Evolutionary conservation across 2,888 invertebrate species (phyloP).

Genomic region (Harpalus rufipes): DNA sequence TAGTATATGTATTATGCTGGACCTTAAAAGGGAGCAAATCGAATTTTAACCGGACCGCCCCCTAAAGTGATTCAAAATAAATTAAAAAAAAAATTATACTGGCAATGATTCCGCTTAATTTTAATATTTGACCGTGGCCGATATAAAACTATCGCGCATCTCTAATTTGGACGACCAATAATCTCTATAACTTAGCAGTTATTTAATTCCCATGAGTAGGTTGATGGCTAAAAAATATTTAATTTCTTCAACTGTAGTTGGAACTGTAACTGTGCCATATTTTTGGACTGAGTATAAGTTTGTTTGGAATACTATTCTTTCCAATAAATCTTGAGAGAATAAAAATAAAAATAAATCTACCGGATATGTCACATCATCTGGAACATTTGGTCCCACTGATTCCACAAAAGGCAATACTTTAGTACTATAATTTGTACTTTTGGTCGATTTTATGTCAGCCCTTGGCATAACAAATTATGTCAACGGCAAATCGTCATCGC

Average conservation of each 20-base stretch:
- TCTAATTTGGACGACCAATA: constrained; percentile 18
- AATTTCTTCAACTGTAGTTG: constrained; percentile 6
- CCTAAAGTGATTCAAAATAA: no score
- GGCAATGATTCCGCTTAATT: no score
- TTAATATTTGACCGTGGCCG: no score
- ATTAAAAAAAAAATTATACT: no score
- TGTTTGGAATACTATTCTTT: not conserved
- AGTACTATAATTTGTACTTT: constrained; percentile 19
- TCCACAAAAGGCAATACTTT: constrained; percentile 5
- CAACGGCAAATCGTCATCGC: constrained; percentile 28
- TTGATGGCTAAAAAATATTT: constrained; percentile 19
- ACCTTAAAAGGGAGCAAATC: no score
- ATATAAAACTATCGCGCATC: constrained; percentile 17
- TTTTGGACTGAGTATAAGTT: not conserved
- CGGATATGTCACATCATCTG: constrained; percentile 35
- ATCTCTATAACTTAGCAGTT: constrained; percentile 23
- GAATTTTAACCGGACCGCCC: no score
- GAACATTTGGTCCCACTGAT: constrained; percentile 39
- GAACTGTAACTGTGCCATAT: not conserved
- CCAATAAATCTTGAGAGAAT: constrained; percentile 9
- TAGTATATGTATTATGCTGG: no score
- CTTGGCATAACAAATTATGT: not conserved
- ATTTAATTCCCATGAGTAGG: constrained; percentile 9
- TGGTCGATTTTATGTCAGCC: constrained; percentile 21
- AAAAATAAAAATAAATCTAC: constrained; percentile 24